Conservation (phyloP, 2,888 invertebrate species). For the Teleiodes luculella region DNA sequence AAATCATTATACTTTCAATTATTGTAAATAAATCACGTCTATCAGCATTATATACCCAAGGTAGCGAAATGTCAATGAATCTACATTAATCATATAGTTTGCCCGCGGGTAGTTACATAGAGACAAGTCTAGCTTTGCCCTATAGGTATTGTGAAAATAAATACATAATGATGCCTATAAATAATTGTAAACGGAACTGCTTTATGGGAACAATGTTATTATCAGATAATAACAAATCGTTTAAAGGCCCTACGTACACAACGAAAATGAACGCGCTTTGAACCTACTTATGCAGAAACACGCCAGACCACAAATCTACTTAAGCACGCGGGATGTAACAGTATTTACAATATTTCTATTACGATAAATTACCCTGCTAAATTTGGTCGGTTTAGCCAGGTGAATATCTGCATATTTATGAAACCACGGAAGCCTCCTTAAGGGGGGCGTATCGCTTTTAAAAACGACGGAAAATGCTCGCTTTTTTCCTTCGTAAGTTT, state of each 20-base stretch:
- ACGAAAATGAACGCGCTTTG: slow-evolving; percentile 44
- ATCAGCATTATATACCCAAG: not conserved
- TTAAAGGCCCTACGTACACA: slow-evolving; percentile 59
- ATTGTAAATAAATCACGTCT: not conserved
- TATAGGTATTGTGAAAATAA: slow-evolving; percentile 8
- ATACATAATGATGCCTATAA: slow-evolving; percentile 4
- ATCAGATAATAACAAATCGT: slow-evolving; percentile 56
- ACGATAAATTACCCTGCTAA: slow-evolving; percentile 73
- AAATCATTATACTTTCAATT: slow-evolving; percentile 1
- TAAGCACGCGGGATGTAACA: slow-evolving; percentile 59
- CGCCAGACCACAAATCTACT: slow-evolving; percentile 67
- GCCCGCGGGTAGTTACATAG: not conserved
- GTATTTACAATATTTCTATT: slow-evolving; percentile 75
- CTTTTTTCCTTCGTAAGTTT: slow-evolving; percentile 67
- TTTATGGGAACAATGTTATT: slow-evolving; percentile 36
- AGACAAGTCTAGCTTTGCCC: not conserved
- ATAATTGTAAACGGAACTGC: slow-evolving; percentile 15
- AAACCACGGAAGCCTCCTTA: slow-evolving; percentile 64
- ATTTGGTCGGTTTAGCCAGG: slow-evolving; percentile 72
- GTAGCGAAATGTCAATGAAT: slow-evolving; percentile 3
- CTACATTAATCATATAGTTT: not conserved
- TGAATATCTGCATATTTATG: slow-evolving; percentile 78
- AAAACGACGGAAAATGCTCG: slow-evolving; percentile 69
- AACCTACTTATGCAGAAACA: slow-evolving; percentile 69
- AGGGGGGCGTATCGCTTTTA: slow-evolving; percentile 66